phyloP scores from a whole-genome alignment of 1,140 invertebrate genomes.

The Philotrypesis tridentata region DNA sequence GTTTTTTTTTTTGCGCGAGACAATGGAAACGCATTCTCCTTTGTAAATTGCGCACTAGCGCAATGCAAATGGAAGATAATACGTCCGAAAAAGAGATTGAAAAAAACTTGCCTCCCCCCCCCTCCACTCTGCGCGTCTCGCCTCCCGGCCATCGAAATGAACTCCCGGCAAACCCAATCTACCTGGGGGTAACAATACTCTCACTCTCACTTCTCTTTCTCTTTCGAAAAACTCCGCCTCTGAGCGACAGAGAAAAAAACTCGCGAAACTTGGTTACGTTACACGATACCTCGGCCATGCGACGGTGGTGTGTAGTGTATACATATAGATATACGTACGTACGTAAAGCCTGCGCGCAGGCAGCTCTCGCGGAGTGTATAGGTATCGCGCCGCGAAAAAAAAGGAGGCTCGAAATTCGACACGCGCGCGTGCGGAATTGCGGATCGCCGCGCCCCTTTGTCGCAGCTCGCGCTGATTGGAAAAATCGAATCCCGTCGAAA shows the following conservation, averaged over 20 bases:
- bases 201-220: not conserved
- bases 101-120: too few relatives aligned
- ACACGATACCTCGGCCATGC: not conserved
- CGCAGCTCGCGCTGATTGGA: conserved; percentile 27
- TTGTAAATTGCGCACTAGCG: not conserved
- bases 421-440: conserved; percentile 2
- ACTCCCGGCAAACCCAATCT: not conserved
- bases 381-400: conserved; percentile 10
- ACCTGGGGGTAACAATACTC: not conserved
- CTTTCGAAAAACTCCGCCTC: not conserved
- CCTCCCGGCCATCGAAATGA: too few relatives aligned
- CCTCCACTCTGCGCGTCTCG: too few relatives aligned
- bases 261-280: conserved; percentile 5
- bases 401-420: conserved; percentile 3
- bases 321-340: too few relatives aligned
- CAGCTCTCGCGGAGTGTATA: too few relatives aligned
- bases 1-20: not conserved
- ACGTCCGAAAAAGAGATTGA: too few relatives aligned
- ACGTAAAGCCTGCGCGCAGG: conserved; percentile 1
- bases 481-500: conserved; percentile 33
- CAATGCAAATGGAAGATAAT: not conserved
- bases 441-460: conserved; percentile 20
- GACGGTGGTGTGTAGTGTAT: too few relatives aligned
- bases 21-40: too few relatives aligned
- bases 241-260: not conserved